A percentile compares a stretch with the other conserved stretches of the same genome.
Evolutionary conservation across 2,113 vertebrate species (phyloP).

Genomic region (Empidonax alnorum): DNA sequence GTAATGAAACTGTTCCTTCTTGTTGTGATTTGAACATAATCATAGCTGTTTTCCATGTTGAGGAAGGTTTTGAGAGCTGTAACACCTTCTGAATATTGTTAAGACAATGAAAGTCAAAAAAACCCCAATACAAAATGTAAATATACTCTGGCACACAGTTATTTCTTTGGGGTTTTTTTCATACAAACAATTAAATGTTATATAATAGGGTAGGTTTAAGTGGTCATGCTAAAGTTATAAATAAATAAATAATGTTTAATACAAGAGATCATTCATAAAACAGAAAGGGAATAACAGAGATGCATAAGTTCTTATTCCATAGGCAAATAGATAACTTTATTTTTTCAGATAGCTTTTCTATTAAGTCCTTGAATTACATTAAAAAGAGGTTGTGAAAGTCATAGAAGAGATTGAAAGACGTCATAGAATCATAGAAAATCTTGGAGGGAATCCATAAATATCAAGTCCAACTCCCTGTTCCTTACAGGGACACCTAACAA

Average conservation of each 20-base stretch:
- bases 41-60: not conserved
- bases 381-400: not conserved
- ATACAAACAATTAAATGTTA: not conserved
- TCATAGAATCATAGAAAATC: not conserved
- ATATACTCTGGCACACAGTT: not conserved
- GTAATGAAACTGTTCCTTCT: constrained; percentile 3
- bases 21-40: constrained; percentile 13
- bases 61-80: not conserved
- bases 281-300: not conserved
- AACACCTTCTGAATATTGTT: not conserved
- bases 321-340: not conserved
- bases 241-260: not conserved
- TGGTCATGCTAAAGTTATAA: not conserved
- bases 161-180: not conserved
- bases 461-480: not conserved
- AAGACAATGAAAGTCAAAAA: not conserved
- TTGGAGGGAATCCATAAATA: not conserved
- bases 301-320: not conserved
- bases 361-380: not conserved
- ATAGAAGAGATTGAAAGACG: not conserved
- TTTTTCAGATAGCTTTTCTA: not conserved
- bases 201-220: not conserved
- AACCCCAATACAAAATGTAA: not conserved
- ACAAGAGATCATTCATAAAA: not conserved
- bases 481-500: not conserved